Evolutionary conservation across 2,113 vertebrate species (phyloP), one percentile per base, ranked within the genome.

Genomic region (Monopterus albus): DNA sequence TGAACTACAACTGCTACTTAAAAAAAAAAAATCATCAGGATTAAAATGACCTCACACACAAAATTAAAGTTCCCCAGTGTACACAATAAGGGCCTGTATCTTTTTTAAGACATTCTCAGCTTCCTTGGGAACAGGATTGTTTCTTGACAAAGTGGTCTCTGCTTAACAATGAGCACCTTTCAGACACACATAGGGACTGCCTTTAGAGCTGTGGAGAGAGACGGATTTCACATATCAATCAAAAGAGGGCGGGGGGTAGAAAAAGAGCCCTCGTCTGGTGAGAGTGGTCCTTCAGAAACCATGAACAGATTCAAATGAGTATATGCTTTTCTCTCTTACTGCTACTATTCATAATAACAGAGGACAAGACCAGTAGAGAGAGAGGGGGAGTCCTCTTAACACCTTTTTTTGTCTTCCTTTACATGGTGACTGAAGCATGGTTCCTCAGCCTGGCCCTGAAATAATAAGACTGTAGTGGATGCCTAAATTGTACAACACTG

Each of bases 191-290:
- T 89, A 91, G 86, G 87, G 87, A 84, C 89, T 83, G 93, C 88
- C 92, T 94, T 93, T 91, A 90, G 91, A 92, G 90, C 85, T 49
- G 78, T 73, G 78, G 46, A 79, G 85, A 87, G 86, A 90, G 92
- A 94, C 90, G 91, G 93, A 94, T 94, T 94, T 94, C 93, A 94
- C 93, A 94, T 92, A 94, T 94, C 94, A 94, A 94, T 94, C 93
- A 94, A 94, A 94, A 78, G 85, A 75, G 65, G 69, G 72, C 18
- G 39, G 33, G 38, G n/a, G 47, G 53, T 49, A 31, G 56, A 62
- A 81, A 72, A 82, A 78, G 79, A 76, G 69, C 74, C 78, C 89
- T 92, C 75, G 65, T 87, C 86, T 78, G 67, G 62, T 31, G 71
- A 86, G 85, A 91, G 92, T 89, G 91, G 83, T 84, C 88, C 91